Percentiles rank a stretch among this genome's conserved stretches.
phyloP scores from a whole-genome alignment of 1,140 invertebrate species.

The Aphaenogaster floridana region DNA sequence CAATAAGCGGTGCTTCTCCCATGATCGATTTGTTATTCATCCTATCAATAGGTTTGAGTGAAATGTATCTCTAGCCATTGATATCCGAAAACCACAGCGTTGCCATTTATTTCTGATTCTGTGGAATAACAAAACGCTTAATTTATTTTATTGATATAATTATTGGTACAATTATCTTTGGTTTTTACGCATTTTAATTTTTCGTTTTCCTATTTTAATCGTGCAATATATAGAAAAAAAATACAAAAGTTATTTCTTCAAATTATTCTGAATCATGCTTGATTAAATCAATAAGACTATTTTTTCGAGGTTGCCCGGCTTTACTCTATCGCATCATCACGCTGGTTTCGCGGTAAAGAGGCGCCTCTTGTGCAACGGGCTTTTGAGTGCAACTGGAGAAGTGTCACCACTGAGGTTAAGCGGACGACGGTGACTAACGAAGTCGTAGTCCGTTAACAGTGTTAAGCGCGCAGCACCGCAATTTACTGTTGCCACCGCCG shows the following conservation, averaged over 20 bases:
- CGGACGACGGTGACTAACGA: slow-evolving; percentile 58
- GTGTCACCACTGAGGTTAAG: slow-evolving; percentile 55
- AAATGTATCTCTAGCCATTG: background rate
- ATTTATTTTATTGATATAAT: background rate
- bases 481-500: slow-evolving; percentile 64
- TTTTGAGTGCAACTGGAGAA: slow-evolving; percentile 43
- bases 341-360: slow-evolving; percentile 25
- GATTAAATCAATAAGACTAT: slow-evolving; percentile 1
- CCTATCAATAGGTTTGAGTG: background rate
- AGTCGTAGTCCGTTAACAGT: slow-evolving; percentile 44
- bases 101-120: background rate
- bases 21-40: slow-evolving; percentile 7
- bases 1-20: background rate
- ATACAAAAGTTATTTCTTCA: background rate
- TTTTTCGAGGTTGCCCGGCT: slow-evolving; percentile 4
- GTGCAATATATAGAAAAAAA: background rate
- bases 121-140: background rate
- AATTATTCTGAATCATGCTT: background rate
- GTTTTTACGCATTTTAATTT: background rate
- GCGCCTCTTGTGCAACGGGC: background rate
- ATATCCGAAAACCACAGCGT: background rate
- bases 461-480: slow-evolving; percentile 62
- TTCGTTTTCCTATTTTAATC: background rate
- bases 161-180: background rate
- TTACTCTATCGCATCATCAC: slow-evolving; percentile 43